These are phyloP conservation scores for Ramazzottius varieornatus DNA, from an alignment of 2,888 invertebrate genomes.

Conservation along the genomic window DNA sequence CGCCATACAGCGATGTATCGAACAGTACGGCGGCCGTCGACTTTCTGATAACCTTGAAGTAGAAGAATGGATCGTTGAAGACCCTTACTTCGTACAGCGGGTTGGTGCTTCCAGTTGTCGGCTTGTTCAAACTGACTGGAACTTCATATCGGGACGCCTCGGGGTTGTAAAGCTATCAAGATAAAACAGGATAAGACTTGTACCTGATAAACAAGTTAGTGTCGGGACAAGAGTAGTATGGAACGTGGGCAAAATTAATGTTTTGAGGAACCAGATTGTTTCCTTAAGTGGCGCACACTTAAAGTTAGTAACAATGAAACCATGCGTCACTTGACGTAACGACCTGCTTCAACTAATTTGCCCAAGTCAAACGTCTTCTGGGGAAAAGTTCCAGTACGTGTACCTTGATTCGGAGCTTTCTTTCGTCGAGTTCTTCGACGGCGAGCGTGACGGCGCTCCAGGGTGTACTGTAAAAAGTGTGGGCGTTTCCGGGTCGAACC, in stretches of 20 bases:
- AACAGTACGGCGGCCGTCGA: conserved; percentile 15
- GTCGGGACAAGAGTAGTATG: neutral
- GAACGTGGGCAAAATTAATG: too few relatives aligned
- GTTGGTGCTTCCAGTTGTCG: conserved; percentile 2
- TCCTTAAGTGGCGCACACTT: too few relatives aligned
- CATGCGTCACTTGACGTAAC: too few relatives aligned
- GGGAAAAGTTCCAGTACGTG: too few relatives aligned
- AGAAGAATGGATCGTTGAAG: conserved; percentile 13
- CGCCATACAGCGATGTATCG: conserved; percentile 19
- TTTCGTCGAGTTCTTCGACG: neutral
- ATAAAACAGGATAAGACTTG: neutral
- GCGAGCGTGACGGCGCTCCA: neutral
- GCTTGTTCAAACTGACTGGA: neutral
- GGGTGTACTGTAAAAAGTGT: neutral
- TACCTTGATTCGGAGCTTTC: neutral
- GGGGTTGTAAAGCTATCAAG: neutral
- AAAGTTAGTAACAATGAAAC: too few relatives aligned
- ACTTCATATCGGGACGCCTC: neutral
- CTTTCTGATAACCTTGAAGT: conserved; percentile 16
- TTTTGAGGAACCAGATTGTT: too few relatives aligned
- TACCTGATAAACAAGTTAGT: neutral
- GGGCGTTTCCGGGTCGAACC: neutral
- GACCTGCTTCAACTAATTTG: too few relatives aligned
- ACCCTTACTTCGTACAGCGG: conserved; percentile 12
- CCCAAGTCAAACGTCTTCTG: too few relatives aligned